These are phyloP conservation scores for Tretioscincus oriximinensis DNA, from an alignment of 2,113 vertebrate genomes.

Conservation along the genomic window DNA sequence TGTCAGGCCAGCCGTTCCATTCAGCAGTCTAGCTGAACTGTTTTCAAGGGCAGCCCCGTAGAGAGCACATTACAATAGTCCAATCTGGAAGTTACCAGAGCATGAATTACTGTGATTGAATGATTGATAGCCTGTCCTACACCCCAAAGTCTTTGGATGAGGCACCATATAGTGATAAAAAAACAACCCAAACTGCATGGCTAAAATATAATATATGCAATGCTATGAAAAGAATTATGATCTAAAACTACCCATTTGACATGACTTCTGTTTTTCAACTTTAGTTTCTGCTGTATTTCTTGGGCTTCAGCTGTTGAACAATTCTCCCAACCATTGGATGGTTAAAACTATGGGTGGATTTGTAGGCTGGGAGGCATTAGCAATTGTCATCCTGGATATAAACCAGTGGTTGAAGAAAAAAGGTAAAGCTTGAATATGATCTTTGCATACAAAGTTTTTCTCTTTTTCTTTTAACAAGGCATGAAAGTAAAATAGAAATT, in stretches of 20 bases:
- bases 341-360: slow-evolving; percentile 76
- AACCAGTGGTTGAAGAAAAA: slow-evolving; percentile 37
- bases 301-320: slow-evolving; percentile 66
- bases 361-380: slow-evolving; percentile 70
- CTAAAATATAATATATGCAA: neutral
- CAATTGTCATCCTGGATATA: slow-evolving; percentile 57
- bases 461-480: slow-evolving; percentile 8
- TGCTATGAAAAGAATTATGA: neutral
- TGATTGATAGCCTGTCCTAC: no score
- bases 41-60: no score
- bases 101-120: no score
- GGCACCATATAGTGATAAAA: no score
- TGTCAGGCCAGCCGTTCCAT: no score
- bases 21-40: no score
- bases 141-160: no score
- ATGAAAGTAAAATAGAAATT: neutral
- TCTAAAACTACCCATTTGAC: neutral
- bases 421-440: slow-evolving; percentile 26
- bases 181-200: no score
- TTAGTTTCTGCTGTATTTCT: slow-evolving; percentile 77
- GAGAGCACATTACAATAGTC: no score
- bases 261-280: neutral
- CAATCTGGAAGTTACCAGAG: no score
- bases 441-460: neutral
- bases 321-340: slow-evolving; percentile 59